Evolutionary conservation across 2,797 vertebrate genomes (phyloP).

Genomic region (Mycteria americana): DNA sequence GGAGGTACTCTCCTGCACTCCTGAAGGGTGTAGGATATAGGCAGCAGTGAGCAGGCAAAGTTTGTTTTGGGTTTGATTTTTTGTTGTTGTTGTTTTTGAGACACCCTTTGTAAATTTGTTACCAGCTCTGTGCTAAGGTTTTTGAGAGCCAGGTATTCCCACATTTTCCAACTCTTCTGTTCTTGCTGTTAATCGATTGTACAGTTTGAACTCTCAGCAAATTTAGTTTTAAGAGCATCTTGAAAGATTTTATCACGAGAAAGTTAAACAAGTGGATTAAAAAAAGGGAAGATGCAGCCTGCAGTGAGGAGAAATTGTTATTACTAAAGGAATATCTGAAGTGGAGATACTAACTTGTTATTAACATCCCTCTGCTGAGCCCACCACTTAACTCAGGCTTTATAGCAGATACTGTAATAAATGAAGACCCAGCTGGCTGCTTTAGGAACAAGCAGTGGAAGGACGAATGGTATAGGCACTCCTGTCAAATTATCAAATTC

Average conservation of each 20-base stretch:
- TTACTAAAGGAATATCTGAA: neutral
- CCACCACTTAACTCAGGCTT: neutral
- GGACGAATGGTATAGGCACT: neutral
- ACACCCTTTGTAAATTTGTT: neutral
- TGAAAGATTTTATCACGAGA: neutral
- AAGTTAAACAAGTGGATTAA: neutral
- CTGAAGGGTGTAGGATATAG: neutral
- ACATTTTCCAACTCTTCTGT: neutral
- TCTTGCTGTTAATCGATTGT: neutral
- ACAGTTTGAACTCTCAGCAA: neutral
- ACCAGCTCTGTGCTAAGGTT: neutral
- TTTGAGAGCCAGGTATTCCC: neutral
- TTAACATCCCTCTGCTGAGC: neutral
- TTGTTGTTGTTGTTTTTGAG: neutral
- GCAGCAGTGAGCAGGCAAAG: neutral
- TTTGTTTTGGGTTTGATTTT: neutral
- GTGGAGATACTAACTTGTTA: neutral
- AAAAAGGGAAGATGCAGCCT: neutral
- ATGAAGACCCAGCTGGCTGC: neutral
- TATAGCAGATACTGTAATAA: neutral
- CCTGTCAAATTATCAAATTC: neutral
- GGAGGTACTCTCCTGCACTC: neutral
- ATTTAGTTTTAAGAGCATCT: neutral
- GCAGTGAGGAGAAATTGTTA: neutral
- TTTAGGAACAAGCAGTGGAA: neutral